Evolutionary conservation across 2,888 invertebrate genomes (phyloP).

Genomic region (Hirtodrosophila histrioides): DNA sequence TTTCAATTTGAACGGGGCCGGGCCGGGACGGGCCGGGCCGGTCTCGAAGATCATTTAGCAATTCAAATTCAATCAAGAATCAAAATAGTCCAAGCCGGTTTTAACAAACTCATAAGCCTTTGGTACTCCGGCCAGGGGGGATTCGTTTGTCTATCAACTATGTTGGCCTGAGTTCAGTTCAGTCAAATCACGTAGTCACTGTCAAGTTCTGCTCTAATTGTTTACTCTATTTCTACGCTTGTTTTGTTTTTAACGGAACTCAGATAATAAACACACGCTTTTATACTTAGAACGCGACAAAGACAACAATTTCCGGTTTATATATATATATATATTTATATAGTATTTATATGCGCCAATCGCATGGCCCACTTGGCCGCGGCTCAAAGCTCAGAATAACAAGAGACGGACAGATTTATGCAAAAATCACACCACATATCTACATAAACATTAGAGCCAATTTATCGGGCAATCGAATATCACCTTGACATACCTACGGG

Average conservation of each 20-base stretch:
- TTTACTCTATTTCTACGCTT: constrained; percentile 71
- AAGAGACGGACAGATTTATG: constrained; percentile 35
- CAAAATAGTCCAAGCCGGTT: constrained; percentile 42
- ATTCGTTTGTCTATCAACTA: constrained; percentile 7
- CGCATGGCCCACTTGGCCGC: constrained; percentile 48
- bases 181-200: constrained; percentile 67
- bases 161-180: constrained; percentile 26
- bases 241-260: constrained; percentile 68
- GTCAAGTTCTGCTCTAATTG: constrained; percentile 65
- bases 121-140: not conserved
- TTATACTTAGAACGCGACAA: constrained; percentile 60
- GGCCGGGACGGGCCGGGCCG: not conserved
- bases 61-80: constrained; percentile 75
- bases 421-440: constrained; percentile 42
- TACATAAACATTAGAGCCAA: constrained; percentile 52
- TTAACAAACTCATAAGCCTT: constrained; percentile 35
- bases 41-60: constrained; percentile 61
- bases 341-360: constrained; percentile 13
- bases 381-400: constrained; percentile 25
- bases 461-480: constrained; percentile 60
- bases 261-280: constrained; percentile 63
- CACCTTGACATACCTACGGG: constrained; percentile 79
- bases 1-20: constrained; percentile 49
- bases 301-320: constrained; percentile 68
- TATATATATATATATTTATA: constrained; percentile 28